Evolutionary conservation across 1,140 invertebrate species (phyloP).

Genomic region (Metopolophium dirhodum): DNA sequence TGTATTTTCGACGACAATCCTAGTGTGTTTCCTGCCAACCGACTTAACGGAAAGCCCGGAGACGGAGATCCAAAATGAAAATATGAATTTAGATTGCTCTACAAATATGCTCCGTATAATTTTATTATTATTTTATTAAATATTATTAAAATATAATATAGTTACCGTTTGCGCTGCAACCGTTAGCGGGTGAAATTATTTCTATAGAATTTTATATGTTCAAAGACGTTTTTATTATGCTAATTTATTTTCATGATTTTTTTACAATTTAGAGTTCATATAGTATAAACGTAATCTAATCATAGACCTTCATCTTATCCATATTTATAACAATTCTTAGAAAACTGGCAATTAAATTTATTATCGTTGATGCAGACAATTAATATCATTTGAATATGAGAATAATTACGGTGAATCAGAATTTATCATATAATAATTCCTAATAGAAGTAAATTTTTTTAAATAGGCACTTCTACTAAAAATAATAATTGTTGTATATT

Average conservation of each 20-base stretch:
- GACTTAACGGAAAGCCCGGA: not conserved
- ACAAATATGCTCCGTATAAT: not conserved
- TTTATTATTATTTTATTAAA: not conserved
- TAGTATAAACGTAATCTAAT: not conserved
- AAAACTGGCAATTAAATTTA: not conserved
- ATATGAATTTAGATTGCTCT: slow-evolving; percentile 17
- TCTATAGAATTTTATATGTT: not conserved
- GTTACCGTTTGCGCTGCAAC: not conserved
- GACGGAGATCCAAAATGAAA: not conserved
- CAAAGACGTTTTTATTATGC: not conserved
- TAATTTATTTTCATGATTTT: not conserved
- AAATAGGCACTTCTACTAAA: not conserved
- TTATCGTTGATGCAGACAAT: not conserved
- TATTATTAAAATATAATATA: slow-evolving; percentile 11
- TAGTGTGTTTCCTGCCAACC: not conserved
- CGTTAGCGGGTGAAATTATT: not conserved
- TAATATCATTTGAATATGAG: not conserved
- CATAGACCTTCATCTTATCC: not conserved
- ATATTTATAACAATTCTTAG: not conserved
- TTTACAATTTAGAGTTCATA: too few relatives aligned
- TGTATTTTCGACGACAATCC: slow-evolving; percentile 23
- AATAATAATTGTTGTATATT: not conserved
- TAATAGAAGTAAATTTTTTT: not conserved
- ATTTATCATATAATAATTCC: not conserved
- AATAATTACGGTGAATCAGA: not conserved